phyloP scores from a whole-genome alignment of 2,888 invertebrate genomes.

The Limenitis camilla region DNA sequence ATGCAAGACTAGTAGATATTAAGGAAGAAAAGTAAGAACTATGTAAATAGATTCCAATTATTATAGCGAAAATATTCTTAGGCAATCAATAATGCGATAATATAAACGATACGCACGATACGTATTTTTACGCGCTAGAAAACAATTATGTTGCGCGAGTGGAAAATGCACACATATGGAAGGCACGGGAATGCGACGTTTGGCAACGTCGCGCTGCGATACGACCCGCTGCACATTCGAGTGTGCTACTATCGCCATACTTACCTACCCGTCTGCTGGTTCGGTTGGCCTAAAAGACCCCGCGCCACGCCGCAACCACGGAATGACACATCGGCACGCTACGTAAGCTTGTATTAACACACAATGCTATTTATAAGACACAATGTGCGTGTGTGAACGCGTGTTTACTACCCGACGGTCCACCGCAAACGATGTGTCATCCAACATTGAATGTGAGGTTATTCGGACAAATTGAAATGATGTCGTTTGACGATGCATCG shows the following conservation, averaged over 20 bases:
- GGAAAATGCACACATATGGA: conserved; percentile 31
- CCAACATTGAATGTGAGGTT: conserved; percentile 57
- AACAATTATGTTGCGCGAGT: conserved; percentile 5
- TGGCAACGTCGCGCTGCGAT: conserved; percentile 55
- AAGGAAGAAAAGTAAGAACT: too few species aligned
- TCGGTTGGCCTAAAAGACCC: conserved; percentile 33
- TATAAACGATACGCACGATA: too few species aligned
- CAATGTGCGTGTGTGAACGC: conserved; percentile 56
- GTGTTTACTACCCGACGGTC: conserved; percentile 67
- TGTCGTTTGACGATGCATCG: conserved; percentile 28
- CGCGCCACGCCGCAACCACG: conserved; percentile 39
- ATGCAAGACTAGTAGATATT: too few species aligned
- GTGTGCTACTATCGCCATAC: conserved; percentile 37
- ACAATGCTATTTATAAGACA: conserved; percentile 65
- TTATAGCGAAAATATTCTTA: background rate
- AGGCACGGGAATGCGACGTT: conserved; percentile 40
- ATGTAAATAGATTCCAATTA: background rate
- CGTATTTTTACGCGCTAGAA: conserved; percentile 1
- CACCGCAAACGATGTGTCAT: conserved; percentile 67
- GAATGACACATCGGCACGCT: conserved; percentile 61
- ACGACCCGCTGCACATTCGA: conserved; percentile 45
- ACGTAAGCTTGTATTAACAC: conserved; percentile 63
- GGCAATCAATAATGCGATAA: background rate
- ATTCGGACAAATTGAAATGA: conserved; percentile 52
- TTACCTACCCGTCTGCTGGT: conserved; percentile 47